Conservation (phyloP, 2,113 vertebrate species). For the Ameiurus melas region DNA sequence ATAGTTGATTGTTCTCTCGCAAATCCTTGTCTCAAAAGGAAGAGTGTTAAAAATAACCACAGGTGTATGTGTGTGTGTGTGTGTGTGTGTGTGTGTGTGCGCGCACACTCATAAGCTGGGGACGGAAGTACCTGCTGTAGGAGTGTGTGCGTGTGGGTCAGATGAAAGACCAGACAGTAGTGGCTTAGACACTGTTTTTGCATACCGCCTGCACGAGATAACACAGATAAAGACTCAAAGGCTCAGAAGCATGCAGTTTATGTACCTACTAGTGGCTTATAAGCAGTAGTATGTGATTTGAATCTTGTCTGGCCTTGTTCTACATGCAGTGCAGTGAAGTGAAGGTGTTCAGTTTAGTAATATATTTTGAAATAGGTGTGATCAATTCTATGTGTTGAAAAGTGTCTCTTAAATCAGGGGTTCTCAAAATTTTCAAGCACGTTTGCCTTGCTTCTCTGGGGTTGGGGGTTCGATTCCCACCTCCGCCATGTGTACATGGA, state of each 20-base stretch:
- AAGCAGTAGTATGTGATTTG: background rate
- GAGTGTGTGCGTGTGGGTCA: slow-evolving; percentile 17
- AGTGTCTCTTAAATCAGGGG: background rate
- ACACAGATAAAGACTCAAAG: slow-evolving; percentile 26
- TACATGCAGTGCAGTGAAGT: background rate
- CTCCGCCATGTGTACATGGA: too few relatives aligned
- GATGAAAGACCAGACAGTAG: slow-evolving; percentile 36
- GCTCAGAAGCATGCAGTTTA: slow-evolving; percentile 34
- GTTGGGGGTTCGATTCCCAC: too few relatives aligned
- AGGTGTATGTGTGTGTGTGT: slow-evolving; percentile 10
- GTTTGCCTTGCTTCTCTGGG: too few relatives aligned
- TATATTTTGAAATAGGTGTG: background rate
- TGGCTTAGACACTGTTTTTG: slow-evolving; percentile 44
- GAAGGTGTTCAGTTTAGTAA: background rate
- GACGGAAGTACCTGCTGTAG: slow-evolving; percentile 40
- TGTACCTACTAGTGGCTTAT: slow-evolving; percentile 10
- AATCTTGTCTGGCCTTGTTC: slow-evolving; percentile 3
- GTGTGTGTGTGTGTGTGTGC: slow-evolving; percentile 29
- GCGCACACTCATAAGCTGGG: slow-evolving; percentile 4
- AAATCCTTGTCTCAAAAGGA: slow-evolving; percentile 55
- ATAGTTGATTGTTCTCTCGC: slow-evolving; percentile 39
- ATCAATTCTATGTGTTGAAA: background rate
- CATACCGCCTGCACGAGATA: slow-evolving; percentile 45
- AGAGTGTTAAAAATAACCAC: slow-evolving; percentile 51
- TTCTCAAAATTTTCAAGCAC: background rate